phyloP scores from a whole-genome alignment of 2,113 vertebrate genomes.

The Ophthalmolycus amberensis region DNA sequence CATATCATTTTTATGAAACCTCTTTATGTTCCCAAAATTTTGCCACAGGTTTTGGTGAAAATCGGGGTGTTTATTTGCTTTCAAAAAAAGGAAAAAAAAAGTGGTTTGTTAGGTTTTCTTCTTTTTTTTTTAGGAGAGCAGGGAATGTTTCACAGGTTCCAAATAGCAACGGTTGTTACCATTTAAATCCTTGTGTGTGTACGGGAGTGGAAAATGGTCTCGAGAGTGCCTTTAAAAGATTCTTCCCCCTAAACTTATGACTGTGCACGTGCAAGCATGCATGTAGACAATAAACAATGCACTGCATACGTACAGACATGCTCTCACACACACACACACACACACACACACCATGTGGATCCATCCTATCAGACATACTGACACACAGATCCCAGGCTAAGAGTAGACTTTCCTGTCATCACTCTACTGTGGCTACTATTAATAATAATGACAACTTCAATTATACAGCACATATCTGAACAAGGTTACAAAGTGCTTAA shows the following conservation, averaged over 20 bases:
- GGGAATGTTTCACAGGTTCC: slow-evolving; percentile 59
- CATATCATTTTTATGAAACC: slow-evolving; percentile 75
- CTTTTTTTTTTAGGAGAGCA: slow-evolving; percentile 60
- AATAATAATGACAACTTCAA: not conserved
- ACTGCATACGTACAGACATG: not conserved
- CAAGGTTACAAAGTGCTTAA: not conserved
- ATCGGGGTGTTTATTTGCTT: slow-evolving; percentile 79
- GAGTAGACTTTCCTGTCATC: no score
- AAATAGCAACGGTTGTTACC: slow-evolving; percentile 82
- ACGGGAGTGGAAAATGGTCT: slow-evolving; percentile 76
- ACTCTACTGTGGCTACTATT: not conserved
- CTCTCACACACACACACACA: not conserved
- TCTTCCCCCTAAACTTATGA: slow-evolving; percentile 2
- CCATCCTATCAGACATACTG: no score
- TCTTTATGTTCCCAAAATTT: slow-evolving; percentile 77
- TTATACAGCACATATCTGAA: not conserved
- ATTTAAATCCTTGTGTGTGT: slow-evolving; percentile 72
- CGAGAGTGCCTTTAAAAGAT: not conserved
- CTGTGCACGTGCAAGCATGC: not conserved
- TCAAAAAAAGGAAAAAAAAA: slow-evolving; percentile 18
- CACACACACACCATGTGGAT: not conserved
- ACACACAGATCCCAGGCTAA: no score
- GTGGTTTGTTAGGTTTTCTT: slow-evolving; percentile 77
- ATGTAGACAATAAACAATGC: not conserved
- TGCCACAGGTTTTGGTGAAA: slow-evolving; percentile 67